Base-by-base conservation (phyloP, 2,888 invertebrate species). In the Geotrupes spiniger region DNA sequence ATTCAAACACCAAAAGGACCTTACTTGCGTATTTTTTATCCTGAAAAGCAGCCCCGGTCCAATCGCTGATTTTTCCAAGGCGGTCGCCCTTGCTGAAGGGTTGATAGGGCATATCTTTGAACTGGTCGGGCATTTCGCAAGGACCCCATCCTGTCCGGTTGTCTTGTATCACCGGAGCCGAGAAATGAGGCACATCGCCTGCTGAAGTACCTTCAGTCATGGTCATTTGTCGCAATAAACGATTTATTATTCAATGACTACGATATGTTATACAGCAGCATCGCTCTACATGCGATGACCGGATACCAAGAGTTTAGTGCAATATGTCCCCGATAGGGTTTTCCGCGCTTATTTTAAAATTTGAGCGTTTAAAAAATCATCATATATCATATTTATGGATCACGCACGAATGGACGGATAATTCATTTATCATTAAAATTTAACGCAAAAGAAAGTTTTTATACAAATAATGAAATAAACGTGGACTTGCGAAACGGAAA, bases 61-160 rank as follows among this genome's bases (percentile, higher is more conserved):
- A 99, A 71, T 99, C 99, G 65, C 97, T 94, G 63, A 97, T 97
- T 82, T 98, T 98, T 62, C 99, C 99, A 58, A 99, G 80, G 61
- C 97, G 87, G 74, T 99, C 98, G 52, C 94, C 94, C 77, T 99
- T 99, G 61, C 97, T 95, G 74, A 97, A 99, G 29, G 97, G 97
- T 76, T 99, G 98, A 75, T 98, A 99, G 6, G 98, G 98, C 85
- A 96, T 92, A 74, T 95, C 93, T 68, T 88, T 87, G 74, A 93
- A 96, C 66, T 92, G 91, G 51, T 92, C 92, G 43, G 95, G 93
- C 74, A 95, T 80, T 72, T 91, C 90, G 75, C 89, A 90, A 36
- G 99, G 99, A 9, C 99, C 98, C 98, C 98, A 99, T 70, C 98
- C 98, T 57, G 82, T 83, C 1, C 88, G 85, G 73, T 94, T 91